phyloP scores from a whole-genome alignment of 2,797 vertebrate species.

The Rhincodon typus region DNA sequence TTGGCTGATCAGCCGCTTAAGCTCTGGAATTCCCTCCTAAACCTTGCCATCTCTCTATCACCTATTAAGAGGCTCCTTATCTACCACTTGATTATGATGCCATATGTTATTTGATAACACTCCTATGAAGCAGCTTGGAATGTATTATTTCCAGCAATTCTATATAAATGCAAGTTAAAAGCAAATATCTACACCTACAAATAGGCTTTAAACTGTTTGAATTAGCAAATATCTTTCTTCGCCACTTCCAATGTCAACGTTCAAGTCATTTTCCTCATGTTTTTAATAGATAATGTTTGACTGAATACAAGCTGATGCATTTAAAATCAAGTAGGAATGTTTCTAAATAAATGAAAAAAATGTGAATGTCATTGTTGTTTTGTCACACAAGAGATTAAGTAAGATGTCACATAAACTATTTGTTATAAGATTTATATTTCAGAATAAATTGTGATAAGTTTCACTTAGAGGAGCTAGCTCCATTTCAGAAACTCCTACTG shows the following conservation, averaged over 20 bases:
- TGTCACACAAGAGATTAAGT: conserved; percentile 35
- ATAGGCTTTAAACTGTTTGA: neutral
- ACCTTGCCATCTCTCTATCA: too few species aligned
- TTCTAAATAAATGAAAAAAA: neutral
- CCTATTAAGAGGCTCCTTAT: too few species aligned
- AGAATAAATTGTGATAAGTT: conserved; percentile 46
- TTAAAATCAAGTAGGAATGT: neutral
- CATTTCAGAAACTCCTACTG: conserved; percentile 47
- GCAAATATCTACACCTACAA: neutral
- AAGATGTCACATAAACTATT: conserved; percentile 44
- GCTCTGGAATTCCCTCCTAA: neutral
- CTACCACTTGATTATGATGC: neutral
- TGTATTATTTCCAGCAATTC: neutral
- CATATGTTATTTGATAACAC: neutral
- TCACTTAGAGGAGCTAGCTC: conserved; percentile 48
- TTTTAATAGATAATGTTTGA: neutral
- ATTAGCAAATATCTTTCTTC: neutral
- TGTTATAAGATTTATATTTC: conserved; percentile 40
- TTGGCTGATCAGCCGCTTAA: neutral
- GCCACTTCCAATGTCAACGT: neutral
- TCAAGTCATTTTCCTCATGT: neutral
- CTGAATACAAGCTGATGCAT: neutral
- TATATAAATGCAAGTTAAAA: neutral
- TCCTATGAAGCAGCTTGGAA: neutral
- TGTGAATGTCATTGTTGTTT: neutral